Evolutionary conservation across 1,140 invertebrate species (phyloP), one percentile per base, ranked within the genome.

Genomic region (Lepidurus couesii): DNA sequence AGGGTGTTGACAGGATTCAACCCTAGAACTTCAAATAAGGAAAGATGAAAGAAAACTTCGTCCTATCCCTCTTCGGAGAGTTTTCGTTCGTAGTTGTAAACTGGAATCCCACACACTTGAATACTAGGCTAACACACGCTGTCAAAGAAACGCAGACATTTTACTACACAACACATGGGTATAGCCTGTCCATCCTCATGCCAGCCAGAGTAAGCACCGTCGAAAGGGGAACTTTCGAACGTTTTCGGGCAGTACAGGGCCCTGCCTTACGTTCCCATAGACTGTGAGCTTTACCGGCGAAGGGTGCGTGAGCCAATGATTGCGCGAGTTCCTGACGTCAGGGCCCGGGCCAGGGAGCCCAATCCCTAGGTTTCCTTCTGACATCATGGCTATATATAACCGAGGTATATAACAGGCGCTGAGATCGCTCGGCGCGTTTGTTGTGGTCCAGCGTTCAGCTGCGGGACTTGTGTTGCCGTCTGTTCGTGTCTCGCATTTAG

Each of bases 301-400:
- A 21, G 9, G 21, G 16, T n/a, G 16, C 80, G 80, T 65, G 74
- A 76, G 42, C 81, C 81, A 44, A 80, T 80, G 73, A 79, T 79
- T 74, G 44, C 78, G 43, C 42, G 79, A n/a, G 34, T 77, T 13
- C 26, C 21, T 53, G 73, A 81, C 44, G 45, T 53, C 77, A 79
- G 42, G 9, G 42, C 10, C 24, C 43, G 34, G 34, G 43, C 24
- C 0, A 73, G 47, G 16, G 79, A 44, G 43, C 80, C 81, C 3
- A 82, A 82, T 24, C 80, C 81, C 24, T 80, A 80, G 45, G 42
- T 80, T 76, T 21, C 75, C 81, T 8, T 77, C 80, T 9, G 45
- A 81, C 65, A 77, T 80, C 21, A 73, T 82, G 42, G 47, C 81
- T 80, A 80, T 80, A 73, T 80, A 77, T 78, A 76, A 75, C 73